These are phyloP conservation scores for Amaurobius ferox DNA, from an alignment of 2,888 invertebrate genomes.

Conservation along the genomic window DNA sequence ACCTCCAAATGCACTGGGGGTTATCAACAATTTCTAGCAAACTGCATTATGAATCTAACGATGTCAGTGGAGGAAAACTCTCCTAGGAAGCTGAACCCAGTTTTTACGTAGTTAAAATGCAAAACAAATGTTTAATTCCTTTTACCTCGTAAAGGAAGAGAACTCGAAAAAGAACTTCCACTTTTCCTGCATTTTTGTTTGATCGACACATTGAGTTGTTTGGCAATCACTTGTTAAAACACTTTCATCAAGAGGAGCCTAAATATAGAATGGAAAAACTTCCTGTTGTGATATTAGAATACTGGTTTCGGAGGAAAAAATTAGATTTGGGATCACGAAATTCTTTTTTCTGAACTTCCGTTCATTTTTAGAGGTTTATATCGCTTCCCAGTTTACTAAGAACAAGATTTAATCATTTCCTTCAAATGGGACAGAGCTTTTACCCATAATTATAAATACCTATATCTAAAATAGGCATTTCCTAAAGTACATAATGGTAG, in stretches of 20 bases:
- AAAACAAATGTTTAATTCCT: background rate
- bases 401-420: background rate
- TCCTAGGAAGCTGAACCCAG: background rate
- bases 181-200: background rate
- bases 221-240: slow-evolving; percentile 1
- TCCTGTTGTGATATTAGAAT: background rate
- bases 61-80: background rate
- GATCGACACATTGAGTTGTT: background rate
- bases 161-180: background rate
- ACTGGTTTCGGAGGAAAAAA: background rate
- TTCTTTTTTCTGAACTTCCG: background rate
- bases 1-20: too few relatives aligned
- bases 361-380: background rate
- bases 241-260: background rate
- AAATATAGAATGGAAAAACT: background rate
- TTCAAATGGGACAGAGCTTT: background rate
- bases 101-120: background rate
- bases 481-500: too few relatives aligned
- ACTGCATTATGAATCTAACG: background rate
- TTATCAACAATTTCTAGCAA: too few relatives aligned
- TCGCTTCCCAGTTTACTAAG: background rate
- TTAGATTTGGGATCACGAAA: background rate
- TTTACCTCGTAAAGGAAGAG: background rate
- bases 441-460: background rate
- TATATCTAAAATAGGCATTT: too few relatives aligned